Conservation (phyloP, 2,113 vertebrate species). For the Vidua macroura region DNA sequence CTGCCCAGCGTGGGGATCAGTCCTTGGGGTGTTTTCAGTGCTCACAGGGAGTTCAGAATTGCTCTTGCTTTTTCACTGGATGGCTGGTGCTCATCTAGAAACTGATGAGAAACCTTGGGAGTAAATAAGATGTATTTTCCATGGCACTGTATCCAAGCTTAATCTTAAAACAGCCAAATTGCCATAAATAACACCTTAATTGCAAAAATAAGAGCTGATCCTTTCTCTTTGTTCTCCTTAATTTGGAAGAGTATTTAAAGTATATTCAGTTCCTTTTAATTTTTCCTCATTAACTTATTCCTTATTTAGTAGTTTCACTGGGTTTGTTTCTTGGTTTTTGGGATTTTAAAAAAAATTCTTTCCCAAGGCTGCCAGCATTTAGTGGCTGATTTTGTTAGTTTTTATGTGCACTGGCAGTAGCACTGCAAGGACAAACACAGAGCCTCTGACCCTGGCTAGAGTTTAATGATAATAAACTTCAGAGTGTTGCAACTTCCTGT, state of each 20-base stretch:
- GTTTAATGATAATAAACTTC: neutral
- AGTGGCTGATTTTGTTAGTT: neutral
- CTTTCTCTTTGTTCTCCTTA: neutral
- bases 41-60: neutral
- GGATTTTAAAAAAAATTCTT: neutral
- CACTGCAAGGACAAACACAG: neutral
- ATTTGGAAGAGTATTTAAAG: neutral
- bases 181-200: constrained; percentile 14
- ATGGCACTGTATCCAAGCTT: neutral
- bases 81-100: neutral
- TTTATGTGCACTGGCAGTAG: neutral
- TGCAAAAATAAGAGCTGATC: neutral
- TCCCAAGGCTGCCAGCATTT: neutral
- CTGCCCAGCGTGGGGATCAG: neutral
- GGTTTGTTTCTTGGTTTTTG: neutral
- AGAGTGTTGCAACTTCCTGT: neutral
- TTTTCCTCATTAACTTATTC: constrained; percentile 11
- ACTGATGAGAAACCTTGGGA: neutral
- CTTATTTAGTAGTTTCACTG: neutral
- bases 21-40: neutral
- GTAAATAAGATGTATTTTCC: neutral
- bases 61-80: neutral
- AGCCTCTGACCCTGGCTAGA: neutral
- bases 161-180: neutral
- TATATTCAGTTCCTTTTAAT: neutral